These are phyloP conservation scores for Drosophila nannoptera DNA, from an alignment of 1,140 invertebrate species.

Conservation along the genomic window DNA sequence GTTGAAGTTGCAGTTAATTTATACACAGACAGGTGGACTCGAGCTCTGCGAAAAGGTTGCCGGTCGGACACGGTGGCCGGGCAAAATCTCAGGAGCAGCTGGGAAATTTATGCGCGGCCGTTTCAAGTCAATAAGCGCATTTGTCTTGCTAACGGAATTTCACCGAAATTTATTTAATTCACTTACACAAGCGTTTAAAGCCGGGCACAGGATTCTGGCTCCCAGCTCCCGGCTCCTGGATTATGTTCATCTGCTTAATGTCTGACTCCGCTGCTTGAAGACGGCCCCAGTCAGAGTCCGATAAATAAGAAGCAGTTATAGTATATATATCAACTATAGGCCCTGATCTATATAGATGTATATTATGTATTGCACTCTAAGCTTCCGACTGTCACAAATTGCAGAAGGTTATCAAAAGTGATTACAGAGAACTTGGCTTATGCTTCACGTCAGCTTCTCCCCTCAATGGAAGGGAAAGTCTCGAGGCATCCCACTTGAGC, in stretches of 20 bases:
- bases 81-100: conserved; percentile 38
- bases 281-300: too few species aligned
- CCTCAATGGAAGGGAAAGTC: too few species aligned
- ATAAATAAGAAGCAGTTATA: too few species aligned
- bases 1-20: conserved; percentile 42
- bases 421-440: too few species aligned
- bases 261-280: not conserved
- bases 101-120: conserved; percentile 66
- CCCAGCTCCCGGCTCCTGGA: too few species aligned
- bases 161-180: conserved; percentile 59
- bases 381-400: too few species aligned
- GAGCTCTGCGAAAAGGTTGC: conserved; percentile 9
- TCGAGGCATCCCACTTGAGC: too few species aligned
- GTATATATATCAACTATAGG: too few species aligned
- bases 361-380: too few species aligned
- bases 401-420: too few species aligned
- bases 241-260: not conserved
- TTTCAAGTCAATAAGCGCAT: conserved; percentile 77
- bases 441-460: too few species aligned
- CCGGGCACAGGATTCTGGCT: not conserved
- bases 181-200: conserved; percentile 40
- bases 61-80: conserved; percentile 1
- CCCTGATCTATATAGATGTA: too few species aligned
- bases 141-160: conserved; percentile 59
- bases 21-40: conserved; percentile 41